phyloP scores from a whole-genome alignment of 2,113 vertebrate species.

The Rousettus leschenaultii region DNA sequence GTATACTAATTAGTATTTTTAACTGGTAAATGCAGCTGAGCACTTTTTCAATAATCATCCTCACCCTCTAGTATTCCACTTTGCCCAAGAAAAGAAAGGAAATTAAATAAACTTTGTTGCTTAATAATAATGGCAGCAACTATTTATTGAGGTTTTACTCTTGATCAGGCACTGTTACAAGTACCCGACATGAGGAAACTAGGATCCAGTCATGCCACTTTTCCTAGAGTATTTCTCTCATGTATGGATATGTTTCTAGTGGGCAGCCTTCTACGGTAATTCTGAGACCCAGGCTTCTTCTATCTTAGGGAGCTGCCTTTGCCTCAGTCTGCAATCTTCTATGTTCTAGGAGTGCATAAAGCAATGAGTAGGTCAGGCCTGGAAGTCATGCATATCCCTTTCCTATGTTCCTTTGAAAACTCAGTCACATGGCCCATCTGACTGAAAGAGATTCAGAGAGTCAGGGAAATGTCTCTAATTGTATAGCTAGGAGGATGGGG shows the following conservation, averaged over 20 bases:
- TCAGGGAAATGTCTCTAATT: neutral
- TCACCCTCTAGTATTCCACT: neutral
- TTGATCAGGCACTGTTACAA: neutral
- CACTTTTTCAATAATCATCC: neutral
- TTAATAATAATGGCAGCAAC: neutral
- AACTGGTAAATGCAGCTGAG: neutral
- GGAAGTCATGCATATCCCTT: neutral
- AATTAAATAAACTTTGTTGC: conserved; percentile 2
- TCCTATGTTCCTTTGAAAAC: neutral
- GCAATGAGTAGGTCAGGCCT: neutral
- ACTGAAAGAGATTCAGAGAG: neutral
- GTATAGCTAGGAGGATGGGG: neutral
- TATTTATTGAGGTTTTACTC: neutral
- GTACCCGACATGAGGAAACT: neutral
- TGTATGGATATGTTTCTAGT: neutral
- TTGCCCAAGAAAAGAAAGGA: neutral
- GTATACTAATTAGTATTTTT: neutral
- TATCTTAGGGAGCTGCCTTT: neutral
- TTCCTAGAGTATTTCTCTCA: neutral
- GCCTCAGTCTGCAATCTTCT: neutral
- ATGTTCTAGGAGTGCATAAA: neutral
- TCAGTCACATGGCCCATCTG: neutral
- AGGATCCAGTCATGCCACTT: neutral
- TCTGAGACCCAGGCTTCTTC: neutral
- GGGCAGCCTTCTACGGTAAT: neutral